Base-by-base conservation (phyloP, 2,113 vertebrate species). In the Cepphus grylle region DNA sequence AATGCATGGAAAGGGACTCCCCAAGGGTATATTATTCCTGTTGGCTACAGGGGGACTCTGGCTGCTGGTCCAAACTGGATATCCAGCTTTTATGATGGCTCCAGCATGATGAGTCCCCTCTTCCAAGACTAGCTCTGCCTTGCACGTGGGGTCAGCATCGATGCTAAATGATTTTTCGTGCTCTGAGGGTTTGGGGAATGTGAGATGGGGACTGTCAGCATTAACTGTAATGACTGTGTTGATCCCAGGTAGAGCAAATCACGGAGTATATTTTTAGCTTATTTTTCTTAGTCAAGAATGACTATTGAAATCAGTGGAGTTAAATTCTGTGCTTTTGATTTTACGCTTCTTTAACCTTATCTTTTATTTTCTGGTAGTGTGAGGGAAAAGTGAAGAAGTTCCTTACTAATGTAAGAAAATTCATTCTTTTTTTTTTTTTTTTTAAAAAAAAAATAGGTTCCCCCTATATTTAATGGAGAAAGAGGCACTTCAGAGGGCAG, bases 131-230 rank as follows among this genome's bases (percentile, higher is more conserved):
- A n/a, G 42, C 17, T 32, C n/a, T 58, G 42, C 1, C 0, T 15
- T 69, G 61, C 30, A 32, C 1, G 0, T 2, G 1, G 40, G n/a
- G 29, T 23, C 83, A 66, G 1, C 2, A 0, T 12, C 18, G 3
- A 16, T 42, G 59, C 49, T 19, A 11, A 29, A 38, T 40, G 53
- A 30, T 69, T 78, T 63, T 69, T 5, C 29, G 4, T 0, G 8
- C 47, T 61, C 29, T 53, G 42, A 22, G 34, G 15, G 16, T 56
- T 58, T 74, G 69, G n/a, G 47, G 38, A 47, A 12, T 19, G 45
- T 3, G 19, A 66, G 45, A 23, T n/a, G 56, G 18, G 38, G 50
- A 11, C 32, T 59, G 43, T 69, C 12, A 59, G 12, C 14, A 2
- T 32, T 16, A 30, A 62, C 45, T 23, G 34, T 9, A 25, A 26